Evolutionary conservation across 2,888 invertebrate genomes (phyloP), one percentile per base, ranked within the genome.

Genomic region (Drosophila meridiana): DNA sequence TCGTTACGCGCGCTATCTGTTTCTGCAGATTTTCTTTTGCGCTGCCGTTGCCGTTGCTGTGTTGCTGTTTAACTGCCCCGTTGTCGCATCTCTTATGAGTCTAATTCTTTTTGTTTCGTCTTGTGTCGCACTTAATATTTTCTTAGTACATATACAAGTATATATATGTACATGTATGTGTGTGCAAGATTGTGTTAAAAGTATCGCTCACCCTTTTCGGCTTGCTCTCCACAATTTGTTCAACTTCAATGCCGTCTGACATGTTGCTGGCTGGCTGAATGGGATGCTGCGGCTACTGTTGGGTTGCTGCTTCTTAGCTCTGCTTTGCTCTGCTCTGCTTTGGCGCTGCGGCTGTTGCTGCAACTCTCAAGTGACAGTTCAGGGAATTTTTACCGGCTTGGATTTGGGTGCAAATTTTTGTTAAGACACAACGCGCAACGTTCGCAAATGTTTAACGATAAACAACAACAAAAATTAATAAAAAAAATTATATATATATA

Each of bases 231-330:
- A 91, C 89, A 85, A 92, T 88, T 92, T 94, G 94, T 90, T 95
- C 95, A 93, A 95, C 95, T 94, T 95, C 95, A 93, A 95, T 94
- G 90, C 95, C 95, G 93, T 95, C 95, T 86, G 92, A 92, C 92
- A 92, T 92, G 78, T 71, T 89, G 77, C 68, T 78, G 68, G 34
- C 47, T 75, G 66, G 63, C 73, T 65, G 68, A 68, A 68, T 68
- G 76, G 73, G 76, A 69, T 59, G 59, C 67, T 71, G 79, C 38
- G 63, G 67, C 48, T 68, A 66, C 66, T 45, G 65, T 45, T 68
- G 61, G 50, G 53, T 53, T 56, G 65, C 67, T 73, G 55, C 52
- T 69, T 47, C 42, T 34, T 3, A 30, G 38, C 67, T 52, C 43
- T 36, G 60, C 52, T 59, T 20, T 62, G 45, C 26, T 48, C 48